Base-by-base conservation (phyloP, 2,888 invertebrate species). In the Scaptomyza parva region DNA sequence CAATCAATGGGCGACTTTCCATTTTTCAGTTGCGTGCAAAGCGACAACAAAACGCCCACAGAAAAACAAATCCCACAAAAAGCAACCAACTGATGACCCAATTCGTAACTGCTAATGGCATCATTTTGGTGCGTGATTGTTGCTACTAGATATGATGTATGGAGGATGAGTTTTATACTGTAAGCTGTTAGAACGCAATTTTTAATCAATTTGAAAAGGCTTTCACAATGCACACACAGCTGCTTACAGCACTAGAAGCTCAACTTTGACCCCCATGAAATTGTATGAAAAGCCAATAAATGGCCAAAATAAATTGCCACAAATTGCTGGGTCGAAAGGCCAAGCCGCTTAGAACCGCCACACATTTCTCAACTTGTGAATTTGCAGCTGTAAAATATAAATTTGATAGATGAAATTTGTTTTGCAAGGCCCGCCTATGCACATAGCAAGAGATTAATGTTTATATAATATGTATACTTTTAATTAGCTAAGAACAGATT, bases 71-170 rank as follows among this genome's bases (percentile, higher is more conserved):
- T 14, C 18, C 44, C 59, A 26, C 39, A 47, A 68, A 50, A 47
- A 33, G 18, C 18, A 35, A 24, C 11, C 17, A 44, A 45, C 57
- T 69, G 64, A 76, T 73, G 74, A 57, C 67, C 70, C 70, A 76
- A 69, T 79, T 86, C 58, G 50, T 26, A 30, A 60, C 61, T 64
- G 51, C 57, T 71, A 81, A 82, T 84, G 75, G 63, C 53, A 63
- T 35, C 44, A 63, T 60, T 82, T 70, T 52, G 37, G 50, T 57
- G 63, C 61, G 53, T 59, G 67, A 66, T 73, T 63, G 55, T 52
- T 50, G 51, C 60, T 57, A 58, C 70, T 54, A 60, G 55, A 73
- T 67, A 70, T 86, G 78, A 80, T 86, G 52, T 83, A 76, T 33
- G n/a, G 14, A 14, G 17, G 37, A 48, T 30, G 8, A 20, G 45